Evolutionary conservation across 2,888 invertebrate genomes (phyloP), one percentile per base, ranked within the genome.

Genomic region (Tiliacea aurago): DNA sequence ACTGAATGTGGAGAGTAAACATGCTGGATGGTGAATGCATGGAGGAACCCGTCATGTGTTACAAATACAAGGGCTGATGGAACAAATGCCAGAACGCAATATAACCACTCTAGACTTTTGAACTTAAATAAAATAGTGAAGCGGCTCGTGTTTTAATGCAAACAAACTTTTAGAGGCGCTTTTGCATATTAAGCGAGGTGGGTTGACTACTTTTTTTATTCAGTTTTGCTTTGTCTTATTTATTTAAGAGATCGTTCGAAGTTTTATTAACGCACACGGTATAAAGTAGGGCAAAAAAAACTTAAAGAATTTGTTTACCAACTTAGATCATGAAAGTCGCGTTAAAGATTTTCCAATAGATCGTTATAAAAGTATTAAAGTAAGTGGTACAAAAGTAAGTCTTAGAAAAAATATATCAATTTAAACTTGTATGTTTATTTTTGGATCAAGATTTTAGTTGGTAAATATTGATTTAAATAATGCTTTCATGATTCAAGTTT

Each of bases 101-200:
- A 95, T 95, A 96, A 96, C 96, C 96, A 95, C 92, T 95, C 94
- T 95, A 95, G 95, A 95, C 94, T 94, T 90, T 91, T 93, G 87
- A 95, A 96, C 93, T 95, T 91, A 96, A 96, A 96, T 90, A 96
- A 96, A 96, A 96, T 95, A 95, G 95, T 96, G 93, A 96, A 96
- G 96, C 96, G 96, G 95, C 95, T 95, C 94, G 96, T 96, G 96
- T 96, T 96, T 95, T 96, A 96, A 96, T 96, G 96, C 96, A 96
- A 96, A 96, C 96, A 96, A 96, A 96, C 96, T 96, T 95, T 94
- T 94, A 90, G 95, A 96, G 96, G 96, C 96, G 95, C 96, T 93
- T 95, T 96, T 96, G 96, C 96, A 96, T 96, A 96, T 96, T 93
- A 96, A 96, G 96, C 96, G 95, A 96, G 96, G 96, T 96, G 96